These are phyloP conservation scores for Stomatorhinus walkeri DNA, from an alignment of 2,797 vertebrate genomes.

Conservation along the genomic window DNA sequence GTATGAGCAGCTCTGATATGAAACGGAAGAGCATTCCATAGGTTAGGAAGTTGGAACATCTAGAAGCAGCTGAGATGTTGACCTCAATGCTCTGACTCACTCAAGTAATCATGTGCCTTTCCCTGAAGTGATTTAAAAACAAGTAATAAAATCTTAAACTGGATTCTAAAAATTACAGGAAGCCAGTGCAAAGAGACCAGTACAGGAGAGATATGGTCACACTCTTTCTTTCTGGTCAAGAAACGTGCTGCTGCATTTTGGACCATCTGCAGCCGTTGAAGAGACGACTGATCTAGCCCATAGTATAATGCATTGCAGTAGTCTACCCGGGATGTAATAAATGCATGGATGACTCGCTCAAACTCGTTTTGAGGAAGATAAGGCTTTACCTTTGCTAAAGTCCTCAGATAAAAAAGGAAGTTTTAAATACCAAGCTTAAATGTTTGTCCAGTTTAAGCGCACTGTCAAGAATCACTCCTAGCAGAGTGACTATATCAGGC, in stretches of 20 bases:
- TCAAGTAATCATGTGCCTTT: not conserved
- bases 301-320: not conserved
- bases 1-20: not conserved
- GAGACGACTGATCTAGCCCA: no score
- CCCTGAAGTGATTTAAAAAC: not conserved
- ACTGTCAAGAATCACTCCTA: not conserved
- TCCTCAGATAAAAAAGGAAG: not conserved
- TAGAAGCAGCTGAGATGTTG: not conserved
- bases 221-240: no score
- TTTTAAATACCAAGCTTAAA: not conserved
- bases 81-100: not conserved
- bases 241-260: no score
- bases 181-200: not conserved
- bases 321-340: not conserved
- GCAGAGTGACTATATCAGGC: not conserved
- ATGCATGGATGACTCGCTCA: not conserved
- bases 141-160: not conserved
- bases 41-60: not conserved
- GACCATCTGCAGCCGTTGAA: no score
- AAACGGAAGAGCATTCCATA: not conserved
- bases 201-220: not conserved
- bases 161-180: not conserved
- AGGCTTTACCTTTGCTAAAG: not conserved
- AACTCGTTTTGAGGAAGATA: not conserved
- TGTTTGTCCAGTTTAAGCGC: not conserved